Conservation (phyloP, 2,888 invertebrate genomes). For the Campoplex capitator region DNA sequence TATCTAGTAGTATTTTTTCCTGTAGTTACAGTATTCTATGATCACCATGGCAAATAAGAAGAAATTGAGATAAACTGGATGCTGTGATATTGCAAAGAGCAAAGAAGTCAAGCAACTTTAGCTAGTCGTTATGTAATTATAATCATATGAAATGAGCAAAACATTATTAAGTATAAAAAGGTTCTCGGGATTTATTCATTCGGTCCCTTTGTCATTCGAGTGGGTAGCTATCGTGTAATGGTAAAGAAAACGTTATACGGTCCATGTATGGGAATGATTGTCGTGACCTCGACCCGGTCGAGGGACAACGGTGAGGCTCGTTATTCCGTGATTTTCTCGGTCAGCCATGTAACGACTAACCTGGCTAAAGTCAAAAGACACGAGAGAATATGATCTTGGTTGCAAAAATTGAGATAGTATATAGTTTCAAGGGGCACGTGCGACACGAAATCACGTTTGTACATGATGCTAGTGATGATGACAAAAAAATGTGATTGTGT, state of each 20-base stretch:
- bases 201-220: conserved; percentile 40
- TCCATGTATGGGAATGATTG: conserved; percentile 66
- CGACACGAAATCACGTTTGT: conserved; percentile 62
- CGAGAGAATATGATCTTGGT: conserved; percentile 31
- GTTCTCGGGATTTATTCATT: conserved; percentile 30
- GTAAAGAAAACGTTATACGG: conserved; percentile 54
- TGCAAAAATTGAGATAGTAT: conserved; percentile 10
- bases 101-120: background rate
- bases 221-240: conserved; percentile 56
- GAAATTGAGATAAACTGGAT: background rate
- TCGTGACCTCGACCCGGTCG: conserved; percentile 68
- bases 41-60: background rate
- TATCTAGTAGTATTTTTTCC: background rate
- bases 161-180: conserved; percentile 18
- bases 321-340: conserved; percentile 65
- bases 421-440: conserved; percentile 51
- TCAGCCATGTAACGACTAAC: conserved; percentile 55
- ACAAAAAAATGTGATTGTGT: conserved; percentile 61
- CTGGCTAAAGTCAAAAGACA: conserved; percentile 22
- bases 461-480: background rate
- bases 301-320: conserved; percentile 68
- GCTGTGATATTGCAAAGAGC: background rate
- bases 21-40: background rate
- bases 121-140: conserved; percentile 8
- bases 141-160: background rate